Percentiles rank a stretch among this genome's conserved stretches.
These are phyloP conservation scores for Sesia apiformis DNA, from an alignment of 2,888 invertebrate genomes.

Conservation along the genomic window DNA sequence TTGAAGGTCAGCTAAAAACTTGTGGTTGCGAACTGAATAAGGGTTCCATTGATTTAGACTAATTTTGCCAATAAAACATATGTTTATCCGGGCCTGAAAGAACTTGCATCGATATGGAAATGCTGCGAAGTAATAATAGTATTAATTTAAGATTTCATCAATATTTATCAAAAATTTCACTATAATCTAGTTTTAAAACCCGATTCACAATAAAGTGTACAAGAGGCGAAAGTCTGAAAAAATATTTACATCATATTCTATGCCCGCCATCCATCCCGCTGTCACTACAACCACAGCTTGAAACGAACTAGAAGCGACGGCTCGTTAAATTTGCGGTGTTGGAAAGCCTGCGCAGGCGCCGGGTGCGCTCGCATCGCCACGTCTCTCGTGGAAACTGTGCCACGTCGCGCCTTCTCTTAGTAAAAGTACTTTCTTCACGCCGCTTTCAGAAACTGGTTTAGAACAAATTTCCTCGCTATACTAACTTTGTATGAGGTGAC, in stretches of 20 bases:
- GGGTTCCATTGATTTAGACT: too few species aligned
- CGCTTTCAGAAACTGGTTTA: conserved; percentile 68
- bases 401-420: conserved; percentile 58
- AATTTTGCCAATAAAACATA: too few species aligned
- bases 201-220: too few species aligned
- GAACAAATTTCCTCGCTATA: conserved; percentile 50
- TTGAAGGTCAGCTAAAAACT: neutral
- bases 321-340: conserved; percentile 41
- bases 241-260: too few species aligned
- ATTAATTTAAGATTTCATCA: too few species aligned
- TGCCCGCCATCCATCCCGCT: conserved; percentile 7
- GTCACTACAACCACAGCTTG: conserved; percentile 4
- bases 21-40: too few species aligned
- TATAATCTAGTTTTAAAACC: too few species aligned
- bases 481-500: conserved; percentile 64
- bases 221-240: too few species aligned
- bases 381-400: conserved; percentile 64
- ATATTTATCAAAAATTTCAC: too few species aligned
- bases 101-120: too few species aligned
- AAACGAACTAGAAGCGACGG: conserved; percentile 1
- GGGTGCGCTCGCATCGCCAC: neutral
- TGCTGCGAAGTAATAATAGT: too few species aligned
- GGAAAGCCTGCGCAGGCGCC: conserved; percentile 40
- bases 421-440: conserved; percentile 73
- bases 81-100: too few species aligned